Conservation (phyloP, 37 sponge, comb jelly and placozoan species). For the Aplysina aerophoba region DNA sequence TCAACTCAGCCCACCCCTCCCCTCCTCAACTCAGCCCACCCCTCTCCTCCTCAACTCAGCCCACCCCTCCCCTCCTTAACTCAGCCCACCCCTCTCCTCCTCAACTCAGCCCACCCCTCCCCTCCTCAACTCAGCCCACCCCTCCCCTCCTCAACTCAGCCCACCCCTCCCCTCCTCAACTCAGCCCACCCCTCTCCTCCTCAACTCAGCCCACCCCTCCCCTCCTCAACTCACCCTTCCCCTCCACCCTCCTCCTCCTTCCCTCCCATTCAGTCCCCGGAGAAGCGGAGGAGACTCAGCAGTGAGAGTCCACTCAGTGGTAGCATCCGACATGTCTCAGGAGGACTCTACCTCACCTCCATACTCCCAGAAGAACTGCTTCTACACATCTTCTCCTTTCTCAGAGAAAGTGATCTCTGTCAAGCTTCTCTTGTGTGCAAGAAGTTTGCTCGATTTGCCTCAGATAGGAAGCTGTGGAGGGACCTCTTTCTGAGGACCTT, state of each 20-base stretch:
- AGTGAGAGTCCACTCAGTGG: not conserved
- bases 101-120: too few relatives aligned
- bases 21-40: too few relatives aligned
- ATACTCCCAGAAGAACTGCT: slow-evolving; percentile 66
- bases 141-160: too few relatives aligned
- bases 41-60: too few relatives aligned
- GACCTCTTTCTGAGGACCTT: slow-evolving; percentile 67
- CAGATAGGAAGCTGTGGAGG: slow-evolving; percentile 55
- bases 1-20: too few relatives aligned
- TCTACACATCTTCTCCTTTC: slow-evolving; percentile 70
- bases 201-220: too few relatives aligned
- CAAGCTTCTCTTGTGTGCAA: slow-evolving; percentile 43
- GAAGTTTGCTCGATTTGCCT: slow-evolving; percentile 52
- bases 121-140: too few relatives aligned
- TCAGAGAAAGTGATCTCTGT: slow-evolving; percentile 66
- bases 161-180: too few relatives aligned
- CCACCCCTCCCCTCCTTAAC: too few relatives aligned
- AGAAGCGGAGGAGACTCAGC: not conserved
- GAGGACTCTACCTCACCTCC: slow-evolving; percentile 43
- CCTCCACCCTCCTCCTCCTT: not conserved
- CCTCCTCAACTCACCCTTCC: too few relatives aligned
- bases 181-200: too few relatives aligned
- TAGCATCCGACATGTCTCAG: not conserved
- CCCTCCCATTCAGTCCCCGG: not conserved
- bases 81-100: too few relatives aligned